These are phyloP conservation scores for Zaprionus nigranus DNA, from an alignment of 1,140 invertebrate genomes.

Conservation along the genomic window DNA sequence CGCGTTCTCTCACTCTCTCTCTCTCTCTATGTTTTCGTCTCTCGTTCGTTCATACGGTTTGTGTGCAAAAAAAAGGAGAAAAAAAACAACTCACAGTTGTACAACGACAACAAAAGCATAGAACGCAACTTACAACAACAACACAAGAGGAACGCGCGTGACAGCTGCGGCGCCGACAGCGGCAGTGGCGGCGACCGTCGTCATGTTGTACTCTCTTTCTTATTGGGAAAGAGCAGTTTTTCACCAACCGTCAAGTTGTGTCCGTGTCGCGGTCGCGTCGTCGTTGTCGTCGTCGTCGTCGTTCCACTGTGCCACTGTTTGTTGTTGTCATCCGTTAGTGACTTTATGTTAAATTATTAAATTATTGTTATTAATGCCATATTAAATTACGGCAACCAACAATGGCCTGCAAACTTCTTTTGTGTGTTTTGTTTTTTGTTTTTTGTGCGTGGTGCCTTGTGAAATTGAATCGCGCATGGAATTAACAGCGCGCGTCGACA, in stretches of 20 bases:
- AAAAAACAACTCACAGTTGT: slow-evolving; percentile 6
- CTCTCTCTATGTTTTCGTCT: slow-evolving; percentile 10
- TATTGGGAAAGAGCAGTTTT: slow-evolving; percentile 59
- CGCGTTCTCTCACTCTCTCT: slow-evolving; percentile 8
- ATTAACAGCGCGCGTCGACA: slow-evolving; percentile 30
- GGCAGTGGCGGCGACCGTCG: slow-evolving; percentile 24
- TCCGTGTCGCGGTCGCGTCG: slow-evolving; percentile 51
- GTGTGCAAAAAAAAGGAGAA: slow-evolving; percentile 36
- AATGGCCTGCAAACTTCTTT: slow-evolving; percentile 7
- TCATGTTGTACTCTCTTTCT: slow-evolving; percentile 51
- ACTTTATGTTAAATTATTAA: slow-evolving; percentile 33
- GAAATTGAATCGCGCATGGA: slow-evolving; percentile 18
- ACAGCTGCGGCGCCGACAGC: slow-evolving; percentile 47
- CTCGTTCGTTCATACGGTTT: slow-evolving; percentile 12
- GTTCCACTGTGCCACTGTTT: slow-evolving; percentile 21
- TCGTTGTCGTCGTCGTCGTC: background rate
- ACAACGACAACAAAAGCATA: slow-evolving; percentile 49
- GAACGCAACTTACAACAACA: slow-evolving; percentile 38
- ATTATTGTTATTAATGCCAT: slow-evolving; percentile 30
- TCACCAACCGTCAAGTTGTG: slow-evolving; percentile 54
- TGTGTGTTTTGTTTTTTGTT: slow-evolving; percentile 28
- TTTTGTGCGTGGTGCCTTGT: slow-evolving; percentile 16
- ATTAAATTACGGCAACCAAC: slow-evolving; percentile 19
- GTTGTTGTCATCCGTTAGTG: slow-evolving; percentile 26
- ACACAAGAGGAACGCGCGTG: slow-evolving; percentile 42